Base-by-base conservation (phyloP, 2,888 invertebrate genomes). In the Ligdia adustata region DNA sequence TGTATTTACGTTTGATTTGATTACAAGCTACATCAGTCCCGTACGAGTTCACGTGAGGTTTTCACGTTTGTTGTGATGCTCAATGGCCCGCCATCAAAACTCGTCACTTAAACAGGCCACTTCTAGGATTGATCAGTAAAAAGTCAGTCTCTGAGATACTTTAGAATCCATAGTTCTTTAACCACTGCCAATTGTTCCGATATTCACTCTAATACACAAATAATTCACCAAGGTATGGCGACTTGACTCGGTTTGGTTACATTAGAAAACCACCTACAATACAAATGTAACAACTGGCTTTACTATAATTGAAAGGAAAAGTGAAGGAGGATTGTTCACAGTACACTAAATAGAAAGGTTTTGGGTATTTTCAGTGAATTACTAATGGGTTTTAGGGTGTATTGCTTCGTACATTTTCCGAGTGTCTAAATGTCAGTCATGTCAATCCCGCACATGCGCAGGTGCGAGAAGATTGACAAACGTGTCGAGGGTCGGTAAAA, bases 401-500 rank as follows among this genome's bases (percentile, higher is more conserved):
- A 75, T 73, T 75, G 66, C 68, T 78, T 71, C 59, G 66, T 72
- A 70, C 74, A 73, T 74, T 75, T 79, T 71, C 61, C 69, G 75
- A 75, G 82, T 82, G 82, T 80, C 70, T 73, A 62, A 74, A 72
- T 80, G 78, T 73, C 79, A 79, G 69, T 64, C 66, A 69, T 86
- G 88, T 82, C 86, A 86, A 67, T 70, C 47, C 55, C 47, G 52
- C 71, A 69, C 85, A 83, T 86, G 87, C 87, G 86, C 81, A 59
- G 14, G 69, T 31, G 42, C 12, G 15, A 47, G 28, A 42, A 26
- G 65, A 79, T 73, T 83, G 85, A 83, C 79, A 82, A 64, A 61
- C 60, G 62, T 60, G 16, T 16, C 16, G 16, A n/a, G 61, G 63
- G 82, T 85, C 85, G 85, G 80, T 86, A 87, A 85, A 84, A 70